Conservation (phyloP, 2,888 invertebrate species). For the Paralinhomoeus sp. region DNA sequence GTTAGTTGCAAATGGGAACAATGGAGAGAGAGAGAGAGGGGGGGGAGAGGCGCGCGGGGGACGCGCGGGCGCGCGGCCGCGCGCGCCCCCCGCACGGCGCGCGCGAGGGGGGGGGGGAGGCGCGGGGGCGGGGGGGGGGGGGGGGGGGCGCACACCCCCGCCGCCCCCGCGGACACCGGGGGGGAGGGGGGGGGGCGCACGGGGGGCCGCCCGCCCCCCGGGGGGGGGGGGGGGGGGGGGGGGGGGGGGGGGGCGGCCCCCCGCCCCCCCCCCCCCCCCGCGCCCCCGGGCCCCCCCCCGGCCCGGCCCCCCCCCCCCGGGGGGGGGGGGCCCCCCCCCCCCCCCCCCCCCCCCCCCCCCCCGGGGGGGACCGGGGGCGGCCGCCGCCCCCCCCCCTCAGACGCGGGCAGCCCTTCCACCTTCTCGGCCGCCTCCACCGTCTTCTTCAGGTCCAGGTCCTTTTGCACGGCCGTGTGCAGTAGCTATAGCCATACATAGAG, state of each 20-base stretch:
- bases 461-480: constrained; percentile 16
- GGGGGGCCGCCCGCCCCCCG: no score
- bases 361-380: neutral
- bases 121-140: constrained; percentile 52
- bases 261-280: neutral
- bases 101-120: constrained; percentile 80
- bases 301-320: neutral
- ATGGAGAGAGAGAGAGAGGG: no score
- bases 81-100: constrained; percentile 53
- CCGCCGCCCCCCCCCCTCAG: constrained; percentile 5
- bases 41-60: no score
- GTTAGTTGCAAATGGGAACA: no score
- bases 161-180: constrained; percentile 8
- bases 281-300: neutral
- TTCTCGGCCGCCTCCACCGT: constrained; percentile 16
- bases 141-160: constrained; percentile 9
- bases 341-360: neutral
- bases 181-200: constrained; percentile 6
- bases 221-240: no score
- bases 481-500: constrained; percentile 13
- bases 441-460: constrained; percentile 15
- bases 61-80: no score
- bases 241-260: neutral
- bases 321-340: neutral
- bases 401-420: constrained; percentile 12